Conservation (phyloP, 2,888 invertebrate genomes). For the Lepidochrysops patricia region DNA sequence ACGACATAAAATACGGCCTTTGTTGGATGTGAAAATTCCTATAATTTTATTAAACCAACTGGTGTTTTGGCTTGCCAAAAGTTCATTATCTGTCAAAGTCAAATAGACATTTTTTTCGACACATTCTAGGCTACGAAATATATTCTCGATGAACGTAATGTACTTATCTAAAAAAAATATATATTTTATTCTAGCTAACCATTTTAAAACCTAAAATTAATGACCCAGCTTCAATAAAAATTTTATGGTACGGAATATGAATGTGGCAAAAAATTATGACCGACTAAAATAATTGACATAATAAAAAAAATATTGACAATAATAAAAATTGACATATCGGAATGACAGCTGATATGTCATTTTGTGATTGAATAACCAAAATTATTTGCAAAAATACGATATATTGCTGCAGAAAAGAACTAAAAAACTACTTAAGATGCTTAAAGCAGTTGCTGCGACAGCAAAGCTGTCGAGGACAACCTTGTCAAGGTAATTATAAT, state of each 20-base stretch:
- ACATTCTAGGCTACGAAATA: no score
- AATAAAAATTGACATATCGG: neutral
- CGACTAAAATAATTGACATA: no score
- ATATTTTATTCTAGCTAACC: no score
- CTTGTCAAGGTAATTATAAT: neutral
- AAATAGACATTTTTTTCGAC: neutral
- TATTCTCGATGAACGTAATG: no score
- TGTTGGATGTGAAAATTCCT: neutral
- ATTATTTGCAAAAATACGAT: neutral
- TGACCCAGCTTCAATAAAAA: no score
- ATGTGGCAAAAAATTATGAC: no score
- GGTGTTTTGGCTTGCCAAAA: neutral
- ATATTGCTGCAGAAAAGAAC: neutral
- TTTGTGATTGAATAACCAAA: neutral
- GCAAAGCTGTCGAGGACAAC: neutral
- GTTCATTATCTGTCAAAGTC: neutral
- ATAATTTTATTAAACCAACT: neutral
- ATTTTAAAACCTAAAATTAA: no score
- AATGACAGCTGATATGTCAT: neutral
- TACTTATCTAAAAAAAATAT: no score
- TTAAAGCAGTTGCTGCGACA: slow-evolving; percentile 1
- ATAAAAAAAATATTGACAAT: neutral
- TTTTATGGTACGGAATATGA: no score
- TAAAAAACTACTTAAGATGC: neutral
- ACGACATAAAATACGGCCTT: neutral